Percentiles rank a stretch among this genome's conserved stretches.
These are phyloP conservation scores for Amitus sp. DNA, from an alignment of 2,888 invertebrate genomes.

Conservation along the genomic window DNA sequence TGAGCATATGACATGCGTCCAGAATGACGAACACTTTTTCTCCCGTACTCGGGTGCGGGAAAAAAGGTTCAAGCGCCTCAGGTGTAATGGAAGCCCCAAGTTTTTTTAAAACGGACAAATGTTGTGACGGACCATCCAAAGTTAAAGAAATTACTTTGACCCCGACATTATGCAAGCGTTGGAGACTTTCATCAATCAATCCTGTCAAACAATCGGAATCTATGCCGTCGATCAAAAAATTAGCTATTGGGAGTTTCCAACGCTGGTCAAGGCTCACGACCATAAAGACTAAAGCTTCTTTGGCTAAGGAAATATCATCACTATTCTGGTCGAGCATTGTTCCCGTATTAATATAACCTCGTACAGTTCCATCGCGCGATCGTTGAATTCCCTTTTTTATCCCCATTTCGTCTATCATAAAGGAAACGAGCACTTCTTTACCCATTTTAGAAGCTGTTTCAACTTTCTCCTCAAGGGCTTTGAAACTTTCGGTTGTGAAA, in stretches of 20 bases:
- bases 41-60: not conserved
- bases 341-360: slow-evolving; percentile 37
- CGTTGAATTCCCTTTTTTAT: slow-evolving; percentile 28
- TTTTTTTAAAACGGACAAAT: not conserved
- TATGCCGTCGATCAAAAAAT: slow-evolving; percentile 21
- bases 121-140: not conserved
- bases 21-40: not conserved
- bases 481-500: slow-evolving; percentile 32
- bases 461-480: slow-evolving; percentile 20
- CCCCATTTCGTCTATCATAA: slow-evolving; percentile 38
- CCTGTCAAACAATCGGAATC: slow-evolving; percentile 11
- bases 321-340: not conserved
- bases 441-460: slow-evolving; percentile 7
- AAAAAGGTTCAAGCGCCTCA: not conserved
- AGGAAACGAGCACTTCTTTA: slow-evolving; percentile 22
- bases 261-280: slow-evolving; percentile 12
- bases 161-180: slow-evolving; percentile 23
- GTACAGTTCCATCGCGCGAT: slow-evolving; percentile 18
- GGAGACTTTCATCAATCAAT: slow-evolving; percentile 14
- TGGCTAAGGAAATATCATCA: slow-evolving; percentile 5
- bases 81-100: not conserved
- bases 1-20: slow-evolving; percentile 23
- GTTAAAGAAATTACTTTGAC: slow-evolving; percentile 13
- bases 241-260: slow-evolving; percentile 25
- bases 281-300: slow-evolving; percentile 26